Evolutionary conservation across 2,888 invertebrate species (phyloP).

Genomic region (Meghimatium bilineatum): DNA sequence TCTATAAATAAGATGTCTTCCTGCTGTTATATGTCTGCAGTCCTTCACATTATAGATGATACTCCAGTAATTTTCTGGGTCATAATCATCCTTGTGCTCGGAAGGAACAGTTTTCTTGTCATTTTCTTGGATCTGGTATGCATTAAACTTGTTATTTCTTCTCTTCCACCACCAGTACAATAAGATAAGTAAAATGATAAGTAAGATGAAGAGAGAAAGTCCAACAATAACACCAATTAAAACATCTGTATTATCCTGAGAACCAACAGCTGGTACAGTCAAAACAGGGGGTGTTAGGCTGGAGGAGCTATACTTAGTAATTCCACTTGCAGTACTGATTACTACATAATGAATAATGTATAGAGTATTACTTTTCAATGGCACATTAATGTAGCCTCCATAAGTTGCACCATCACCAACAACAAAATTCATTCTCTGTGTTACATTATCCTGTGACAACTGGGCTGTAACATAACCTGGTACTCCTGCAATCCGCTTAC

Average conservation of each 20-base stretch:
- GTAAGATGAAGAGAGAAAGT: constrained; percentile 55
- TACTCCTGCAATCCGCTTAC: constrained; percentile 79
- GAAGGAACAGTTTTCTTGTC: constrained; percentile 55
- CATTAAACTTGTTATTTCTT: constrained; percentile 40
- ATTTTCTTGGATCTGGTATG: constrained; percentile 47
- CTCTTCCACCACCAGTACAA: constrained; percentile 58
- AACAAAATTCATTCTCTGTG: constrained; percentile 81
- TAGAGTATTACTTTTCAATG: constrained; percentile 82
- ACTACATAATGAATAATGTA: constrained; percentile 85
- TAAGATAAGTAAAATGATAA: constrained; percentile 62
- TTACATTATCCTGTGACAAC: constrained; percentile 82
- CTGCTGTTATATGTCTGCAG: constrained; percentile 64
- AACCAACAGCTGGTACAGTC: constrained; percentile 35
- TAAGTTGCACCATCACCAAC: constrained; percentile 87
- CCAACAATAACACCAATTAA: constrained; percentile 52
- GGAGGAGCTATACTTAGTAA: constrained; percentile 83
- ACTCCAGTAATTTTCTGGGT: constrained; percentile 68
- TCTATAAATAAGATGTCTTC: constrained; percentile 58
- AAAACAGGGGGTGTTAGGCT: constrained; percentile 50
- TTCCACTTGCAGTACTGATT: constrained; percentile 83
- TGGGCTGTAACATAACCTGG: constrained; percentile 82
- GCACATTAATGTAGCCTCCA: constrained; percentile 87
- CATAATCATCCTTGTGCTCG: constrained; percentile 59
- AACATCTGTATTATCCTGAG: constrained; percentile 20
- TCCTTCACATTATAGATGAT: constrained; percentile 59